Conservation (phyloP, 2,797 vertebrate species). For the Pangasius mekongensis region DNA sequence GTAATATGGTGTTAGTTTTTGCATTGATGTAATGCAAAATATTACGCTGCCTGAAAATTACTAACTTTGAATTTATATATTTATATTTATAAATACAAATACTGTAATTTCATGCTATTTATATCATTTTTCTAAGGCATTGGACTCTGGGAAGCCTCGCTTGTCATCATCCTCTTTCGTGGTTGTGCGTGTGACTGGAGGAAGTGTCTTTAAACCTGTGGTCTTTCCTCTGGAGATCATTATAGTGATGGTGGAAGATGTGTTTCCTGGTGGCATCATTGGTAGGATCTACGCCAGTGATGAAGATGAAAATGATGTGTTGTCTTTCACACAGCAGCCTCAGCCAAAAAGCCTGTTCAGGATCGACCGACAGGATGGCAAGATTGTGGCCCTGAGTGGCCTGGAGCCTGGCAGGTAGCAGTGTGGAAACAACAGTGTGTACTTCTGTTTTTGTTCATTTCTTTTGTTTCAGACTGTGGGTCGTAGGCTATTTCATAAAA, state of each 20-base stretch:
- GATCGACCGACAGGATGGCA: constrained; percentile 89
- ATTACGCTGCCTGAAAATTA: neutral
- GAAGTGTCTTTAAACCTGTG: constrained; percentile 90
- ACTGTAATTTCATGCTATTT: neutral
- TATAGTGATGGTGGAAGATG: constrained; percentile 91
- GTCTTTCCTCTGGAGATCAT: constrained; percentile 91
- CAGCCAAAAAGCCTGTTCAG: constrained; percentile 84
- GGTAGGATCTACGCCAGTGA: constrained; percentile 92
- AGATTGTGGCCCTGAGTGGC: constrained; percentile 88
- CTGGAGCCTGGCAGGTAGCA: constrained; percentile 91
- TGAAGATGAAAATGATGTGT: constrained; percentile 87
- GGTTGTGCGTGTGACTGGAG: constrained; percentile 89
- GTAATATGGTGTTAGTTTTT: neutral
- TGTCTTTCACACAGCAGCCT: constrained; percentile 87
- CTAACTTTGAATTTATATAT: neutral
- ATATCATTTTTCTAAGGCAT: constrained; percentile 74
- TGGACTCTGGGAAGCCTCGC: constrained; percentile 88
- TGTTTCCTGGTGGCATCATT: constrained; percentile 90
- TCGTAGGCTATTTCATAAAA: constrained; percentile 15
- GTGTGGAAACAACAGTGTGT: constrained; percentile 61
- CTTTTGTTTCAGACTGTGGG: neutral
- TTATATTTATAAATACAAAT: neutral
- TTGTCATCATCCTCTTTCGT: constrained; percentile 85
- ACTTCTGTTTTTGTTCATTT: constrained; percentile 2
- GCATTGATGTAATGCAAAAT: neutral